Evolutionary conservation across 2,113 vertebrate genomes (phyloP).

Genomic region (Macaca mulatta): DNA sequence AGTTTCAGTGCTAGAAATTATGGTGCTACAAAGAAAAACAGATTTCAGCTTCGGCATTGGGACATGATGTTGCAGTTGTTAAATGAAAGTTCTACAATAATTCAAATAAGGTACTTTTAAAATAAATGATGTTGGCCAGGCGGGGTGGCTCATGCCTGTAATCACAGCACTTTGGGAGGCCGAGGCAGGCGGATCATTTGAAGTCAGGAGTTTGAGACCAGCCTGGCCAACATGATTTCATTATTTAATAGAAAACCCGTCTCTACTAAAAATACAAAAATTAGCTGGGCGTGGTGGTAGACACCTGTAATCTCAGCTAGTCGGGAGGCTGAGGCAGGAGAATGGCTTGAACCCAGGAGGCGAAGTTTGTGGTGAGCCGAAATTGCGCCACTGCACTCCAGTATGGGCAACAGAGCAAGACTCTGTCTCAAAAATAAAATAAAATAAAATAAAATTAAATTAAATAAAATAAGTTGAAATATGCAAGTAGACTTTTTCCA

Average conservation of each 20-base stretch:
- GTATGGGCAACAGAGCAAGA: neutral
- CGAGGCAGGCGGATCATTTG: neutral
- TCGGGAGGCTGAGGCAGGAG: neutral
- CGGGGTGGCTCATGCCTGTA: neutral
- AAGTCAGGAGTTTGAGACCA: neutral
- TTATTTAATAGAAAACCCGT: neutral
- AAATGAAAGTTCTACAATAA: neutral
- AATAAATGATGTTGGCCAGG: neutral
- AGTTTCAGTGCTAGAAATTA: neutral
- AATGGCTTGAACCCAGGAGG: neutral
- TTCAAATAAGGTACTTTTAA: conserved; percentile 28
- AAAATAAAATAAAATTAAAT: no score
- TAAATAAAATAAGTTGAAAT: neutral
- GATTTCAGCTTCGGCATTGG: neutral
- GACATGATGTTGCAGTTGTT: neutral
- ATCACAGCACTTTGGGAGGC: neutral
- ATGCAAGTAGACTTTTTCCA: neutral
- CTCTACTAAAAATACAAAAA: neutral
- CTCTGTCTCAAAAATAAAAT: neutral
- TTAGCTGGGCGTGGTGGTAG: neutral
- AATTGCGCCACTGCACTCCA: neutral
- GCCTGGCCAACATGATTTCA: no score
- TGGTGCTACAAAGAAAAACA: neutral
- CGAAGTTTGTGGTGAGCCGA: neutral
- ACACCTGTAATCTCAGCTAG: neutral